phyloP scores from a whole-genome alignment of 2,888 invertebrate species.

The Hecatera dysodea region DNA sequence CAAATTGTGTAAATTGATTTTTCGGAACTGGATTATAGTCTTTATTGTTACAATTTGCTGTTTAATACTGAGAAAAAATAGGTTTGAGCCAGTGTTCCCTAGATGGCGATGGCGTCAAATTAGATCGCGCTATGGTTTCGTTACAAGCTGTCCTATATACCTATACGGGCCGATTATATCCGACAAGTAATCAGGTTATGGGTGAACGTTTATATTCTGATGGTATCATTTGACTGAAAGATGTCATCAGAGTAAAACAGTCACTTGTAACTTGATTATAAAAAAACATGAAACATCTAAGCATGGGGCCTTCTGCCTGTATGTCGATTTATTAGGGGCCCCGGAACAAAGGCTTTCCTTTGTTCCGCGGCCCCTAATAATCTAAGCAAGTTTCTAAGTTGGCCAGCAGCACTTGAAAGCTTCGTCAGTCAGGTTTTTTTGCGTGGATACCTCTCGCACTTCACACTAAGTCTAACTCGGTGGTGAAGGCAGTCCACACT shows the following conservation, averaged over 20 bases:
- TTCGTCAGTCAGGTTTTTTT: no score
- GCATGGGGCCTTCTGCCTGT: not conserved
- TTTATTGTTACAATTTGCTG: no score
- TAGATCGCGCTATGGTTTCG: not conserved
- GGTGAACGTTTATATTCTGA: not conserved
- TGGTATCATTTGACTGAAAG: no score
- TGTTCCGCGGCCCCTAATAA: no score
- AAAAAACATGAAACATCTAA: not conserved
- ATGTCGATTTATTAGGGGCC: no score
- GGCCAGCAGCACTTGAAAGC: no score
- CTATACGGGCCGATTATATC: not conserved
- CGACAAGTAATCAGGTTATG: not conserved
- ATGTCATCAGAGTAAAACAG: not conserved
- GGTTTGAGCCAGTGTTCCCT: not conserved
- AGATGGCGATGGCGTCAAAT: slow-evolving; percentile 1
- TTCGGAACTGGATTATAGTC: not conserved
- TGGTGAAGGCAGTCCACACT: no score
- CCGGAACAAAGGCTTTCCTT: no score
- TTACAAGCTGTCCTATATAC: not conserved
- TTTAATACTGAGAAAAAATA: no score
- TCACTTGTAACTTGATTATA: not conserved
- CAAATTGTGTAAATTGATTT: not conserved
- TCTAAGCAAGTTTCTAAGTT: no score
- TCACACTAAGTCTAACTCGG: no score
- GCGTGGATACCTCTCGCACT: no score